Conservation (phyloP, 1,140 invertebrate species). For the Harpegnathos saltator region DNA sequence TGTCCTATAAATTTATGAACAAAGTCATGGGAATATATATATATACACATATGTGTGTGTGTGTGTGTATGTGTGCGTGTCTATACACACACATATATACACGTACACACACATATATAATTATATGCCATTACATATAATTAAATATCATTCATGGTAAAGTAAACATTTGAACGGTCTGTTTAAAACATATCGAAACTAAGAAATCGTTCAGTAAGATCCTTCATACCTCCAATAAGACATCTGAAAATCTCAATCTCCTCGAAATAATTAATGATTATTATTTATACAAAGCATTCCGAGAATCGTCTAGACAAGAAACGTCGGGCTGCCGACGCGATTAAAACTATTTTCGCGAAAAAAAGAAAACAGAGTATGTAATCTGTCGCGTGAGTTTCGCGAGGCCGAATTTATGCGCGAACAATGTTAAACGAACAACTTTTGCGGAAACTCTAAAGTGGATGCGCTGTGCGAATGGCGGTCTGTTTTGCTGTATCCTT, state of each 20-base stretch:
- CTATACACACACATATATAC: too few species aligned
- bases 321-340: too few species aligned
- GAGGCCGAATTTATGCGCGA: constrained; percentile 22
- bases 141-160: too few species aligned
- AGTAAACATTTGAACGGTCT: neutral
- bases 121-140: too few species aligned
- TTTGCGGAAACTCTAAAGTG: constrained; percentile 50
- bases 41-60: too few species aligned
- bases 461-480: constrained; percentile 44
- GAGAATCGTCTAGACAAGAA: neutral
- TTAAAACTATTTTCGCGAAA: neutral
- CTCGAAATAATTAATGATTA: neutral
- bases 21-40: constrained; percentile 13
- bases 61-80: too few species aligned
- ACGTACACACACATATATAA: too few species aligned
- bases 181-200: neutral
- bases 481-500: constrained; percentile 54
- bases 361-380: neutral
- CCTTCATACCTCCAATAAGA: neutral
- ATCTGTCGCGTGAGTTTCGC: neutral
- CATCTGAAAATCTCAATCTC: neutral
- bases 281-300: constrained; percentile 14
- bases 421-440: constrained; percentile 40
- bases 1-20: constrained; percentile 1
- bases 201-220: too few species aligned